phyloP scores from a whole-genome alignment of 2,113 vertebrate genomes.

The Struthidea cinerea region DNA sequence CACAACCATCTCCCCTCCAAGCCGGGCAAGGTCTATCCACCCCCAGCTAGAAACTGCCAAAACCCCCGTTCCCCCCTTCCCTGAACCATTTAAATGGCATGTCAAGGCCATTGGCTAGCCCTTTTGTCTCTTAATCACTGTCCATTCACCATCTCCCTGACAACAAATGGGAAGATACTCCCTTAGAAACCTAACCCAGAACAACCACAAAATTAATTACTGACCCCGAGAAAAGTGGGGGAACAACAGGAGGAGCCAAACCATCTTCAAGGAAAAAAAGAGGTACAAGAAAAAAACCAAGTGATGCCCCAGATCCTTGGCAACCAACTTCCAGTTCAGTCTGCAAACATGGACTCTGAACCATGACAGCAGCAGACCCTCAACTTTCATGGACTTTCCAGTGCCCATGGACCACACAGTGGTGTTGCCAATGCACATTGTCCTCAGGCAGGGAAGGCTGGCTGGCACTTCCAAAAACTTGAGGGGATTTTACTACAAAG shows the following conservation, averaged over 20 bases:
- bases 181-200: neutral
- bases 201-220: neutral
- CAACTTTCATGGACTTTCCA: neutral
- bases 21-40: neutral
- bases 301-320: neutral
- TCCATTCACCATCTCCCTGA: neutral
- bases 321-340: neutral
- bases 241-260: neutral
- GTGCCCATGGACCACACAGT: neutral
- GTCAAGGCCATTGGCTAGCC: neutral
- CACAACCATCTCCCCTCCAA: neutral
- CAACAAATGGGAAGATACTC: neutral
- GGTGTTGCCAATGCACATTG: neutral
- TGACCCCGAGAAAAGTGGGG: rapidly evolving
- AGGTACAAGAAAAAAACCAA: neutral
- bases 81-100: neutral
- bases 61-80: neutral
- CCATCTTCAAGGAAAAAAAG: neutral
- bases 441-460: neutral
- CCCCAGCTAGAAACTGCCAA: neutral
- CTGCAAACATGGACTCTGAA: neutral
- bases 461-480: neutral
- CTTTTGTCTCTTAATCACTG: neutral
- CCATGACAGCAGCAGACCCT: rapidly evolving
- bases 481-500: neutral